Conservation (phyloP, 2,797 vertebrate genomes). For the Sorex maritimensis region DNA sequence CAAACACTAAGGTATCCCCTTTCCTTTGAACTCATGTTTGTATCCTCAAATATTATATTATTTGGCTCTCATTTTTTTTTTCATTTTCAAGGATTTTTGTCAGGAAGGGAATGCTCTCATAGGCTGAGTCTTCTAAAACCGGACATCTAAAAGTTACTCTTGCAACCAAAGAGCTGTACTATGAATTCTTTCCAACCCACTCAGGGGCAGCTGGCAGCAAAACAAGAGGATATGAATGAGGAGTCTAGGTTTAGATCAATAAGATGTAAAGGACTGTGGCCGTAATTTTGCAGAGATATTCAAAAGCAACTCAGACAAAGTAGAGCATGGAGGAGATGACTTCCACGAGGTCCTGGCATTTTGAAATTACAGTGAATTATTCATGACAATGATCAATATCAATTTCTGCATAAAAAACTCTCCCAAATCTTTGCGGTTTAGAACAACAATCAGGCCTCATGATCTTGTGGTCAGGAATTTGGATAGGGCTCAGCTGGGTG, state of each 20-base stretch:
- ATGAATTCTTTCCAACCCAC: constrained; percentile 1
- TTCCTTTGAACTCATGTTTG: background rate
- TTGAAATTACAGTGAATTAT: constrained; percentile 41
- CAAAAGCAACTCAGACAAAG: constrained; percentile 44
- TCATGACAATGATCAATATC: constrained; percentile 31
- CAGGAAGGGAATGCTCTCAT: background rate
- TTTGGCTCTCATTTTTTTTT: background rate
- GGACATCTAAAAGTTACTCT: background rate
- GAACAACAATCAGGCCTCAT: background rate
- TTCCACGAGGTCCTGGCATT: background rate
- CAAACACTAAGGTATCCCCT: background rate
- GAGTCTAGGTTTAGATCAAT: background rate
- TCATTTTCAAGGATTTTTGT: background rate
- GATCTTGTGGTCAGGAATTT: background rate
- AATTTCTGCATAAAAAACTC: constrained; percentile 24
- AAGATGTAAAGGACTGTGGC: background rate
- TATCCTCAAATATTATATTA: background rate
- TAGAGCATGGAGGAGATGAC: background rate
- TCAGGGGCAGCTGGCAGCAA: background rate
- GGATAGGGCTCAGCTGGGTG: constrained; percentile 19
- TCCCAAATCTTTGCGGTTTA: background rate
- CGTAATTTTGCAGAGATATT: constrained; percentile 40
- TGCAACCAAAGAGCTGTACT: constrained; percentile 13
- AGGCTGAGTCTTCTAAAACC: background rate
- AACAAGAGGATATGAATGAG: constrained; percentile 11